Evolutionary conservation across 2,797 vertebrate genomes (phyloP).

Genomic region (Atherinosoma microstoma): DNA sequence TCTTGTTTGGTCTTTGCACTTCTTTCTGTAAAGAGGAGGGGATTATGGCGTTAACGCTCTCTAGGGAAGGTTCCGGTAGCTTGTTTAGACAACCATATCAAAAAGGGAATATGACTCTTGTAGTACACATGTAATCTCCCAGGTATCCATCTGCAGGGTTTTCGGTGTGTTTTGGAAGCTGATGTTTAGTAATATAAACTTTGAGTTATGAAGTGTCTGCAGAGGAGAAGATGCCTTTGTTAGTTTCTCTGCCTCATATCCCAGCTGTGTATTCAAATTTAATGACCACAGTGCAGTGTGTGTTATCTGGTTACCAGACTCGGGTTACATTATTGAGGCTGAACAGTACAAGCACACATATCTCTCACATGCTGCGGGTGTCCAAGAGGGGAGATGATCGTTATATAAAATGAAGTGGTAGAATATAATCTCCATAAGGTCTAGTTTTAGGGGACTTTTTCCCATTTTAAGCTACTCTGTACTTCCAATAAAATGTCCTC

Average conservation of each 20-base stretch:
- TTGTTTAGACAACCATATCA: not conserved
- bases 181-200: not conserved
- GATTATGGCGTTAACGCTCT: conserved; percentile 17
- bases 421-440: not conserved
- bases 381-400: not conserved
- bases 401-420: not conserved
- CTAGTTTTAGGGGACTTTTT: not conserved
- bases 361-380: conserved; percentile 3
- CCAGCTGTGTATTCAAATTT: conserved; percentile 82
- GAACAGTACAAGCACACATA: conserved; percentile 20
- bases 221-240: conserved; percentile 30
- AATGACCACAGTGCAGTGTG: conserved; percentile 77
- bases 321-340: conserved; percentile 71
- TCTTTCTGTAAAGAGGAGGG: not conserved
- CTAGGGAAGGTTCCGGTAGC: not conserved
- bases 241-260: conserved; percentile 52
- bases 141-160: not conserved
- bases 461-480: not conserved
- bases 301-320: conserved; percentile 83
- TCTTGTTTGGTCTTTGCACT: conserved; percentile 3
- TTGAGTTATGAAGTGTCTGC: conserved; percentile 1
- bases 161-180: not conserved
- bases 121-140: not conserved
- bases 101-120: not conserved
- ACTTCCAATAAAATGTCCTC: not conserved